Evolutionary conservation across 2,797 vertebrate genomes (phyloP).

Genomic region (Stomatorhinus walkeri): DNA sequence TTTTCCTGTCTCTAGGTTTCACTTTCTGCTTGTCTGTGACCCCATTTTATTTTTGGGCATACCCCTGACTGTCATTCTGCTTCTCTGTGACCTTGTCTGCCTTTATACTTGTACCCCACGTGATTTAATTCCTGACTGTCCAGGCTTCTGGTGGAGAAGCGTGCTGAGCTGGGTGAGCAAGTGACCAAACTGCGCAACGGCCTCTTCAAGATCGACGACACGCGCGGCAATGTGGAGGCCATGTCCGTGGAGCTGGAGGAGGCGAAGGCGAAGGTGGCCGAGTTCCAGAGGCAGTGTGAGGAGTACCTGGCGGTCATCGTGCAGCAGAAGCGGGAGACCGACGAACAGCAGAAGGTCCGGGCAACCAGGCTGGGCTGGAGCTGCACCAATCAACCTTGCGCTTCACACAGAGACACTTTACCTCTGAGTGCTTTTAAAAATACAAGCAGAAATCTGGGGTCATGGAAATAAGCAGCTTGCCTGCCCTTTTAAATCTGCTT

Average conservation of each 20-base stretch:
- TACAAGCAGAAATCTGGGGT: background rate
- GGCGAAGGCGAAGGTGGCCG: slow-evolving; percentile 70
- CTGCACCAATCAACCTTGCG: background rate
- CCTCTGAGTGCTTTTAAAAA: background rate
- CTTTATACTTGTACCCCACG: background rate
- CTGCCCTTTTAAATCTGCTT: background rate
- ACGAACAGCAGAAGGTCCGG: slow-evolving; percentile 74
- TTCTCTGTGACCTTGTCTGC: background rate
- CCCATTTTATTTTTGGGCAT: slow-evolving; percentile 21
- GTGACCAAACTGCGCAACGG: slow-evolving; percentile 73
- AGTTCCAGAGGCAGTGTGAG: slow-evolving; percentile 78
- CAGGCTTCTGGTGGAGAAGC: slow-evolving; percentile 77
- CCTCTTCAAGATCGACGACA: slow-evolving; percentile 79
- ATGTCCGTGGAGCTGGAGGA: slow-evolving; percentile 80
- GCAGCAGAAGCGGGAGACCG: slow-evolving; percentile 74
- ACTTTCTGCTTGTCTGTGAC: slow-evolving; percentile 27
- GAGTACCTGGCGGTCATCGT: slow-evolving; percentile 75
- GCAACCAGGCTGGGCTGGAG: background rate
- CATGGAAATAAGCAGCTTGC: background rate
- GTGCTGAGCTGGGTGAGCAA: slow-evolving; percentile 70
- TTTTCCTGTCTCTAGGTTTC: background rate
- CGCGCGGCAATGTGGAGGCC: slow-evolving; percentile 71
- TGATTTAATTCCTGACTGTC: background rate
- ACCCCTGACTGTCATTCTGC: slow-evolving; percentile 18
- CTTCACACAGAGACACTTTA: background rate